Evolutionary conservation across 2,797 vertebrate genomes (phyloP).

Genomic region (Lagocephalus sceleratus): DNA sequence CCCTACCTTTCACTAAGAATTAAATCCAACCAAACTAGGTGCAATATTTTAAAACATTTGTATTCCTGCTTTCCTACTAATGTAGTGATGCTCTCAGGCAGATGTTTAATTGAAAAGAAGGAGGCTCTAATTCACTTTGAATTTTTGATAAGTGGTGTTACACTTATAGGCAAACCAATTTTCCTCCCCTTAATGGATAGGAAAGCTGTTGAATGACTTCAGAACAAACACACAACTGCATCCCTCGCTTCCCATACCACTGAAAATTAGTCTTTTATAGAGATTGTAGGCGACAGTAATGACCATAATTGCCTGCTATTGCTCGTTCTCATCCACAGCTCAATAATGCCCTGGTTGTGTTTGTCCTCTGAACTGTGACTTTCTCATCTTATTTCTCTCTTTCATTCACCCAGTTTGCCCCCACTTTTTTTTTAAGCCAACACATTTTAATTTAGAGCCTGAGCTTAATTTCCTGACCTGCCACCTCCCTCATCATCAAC

Average conservation of each 20-base stretch:
- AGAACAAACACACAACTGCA: constrained; percentile 44
- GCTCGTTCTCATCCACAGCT: constrained; percentile 52
- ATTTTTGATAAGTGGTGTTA: constrained; percentile 66
- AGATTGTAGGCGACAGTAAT: constrained; percentile 61
- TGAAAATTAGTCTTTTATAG: constrained; percentile 46
- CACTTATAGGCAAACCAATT: constrained; percentile 59
- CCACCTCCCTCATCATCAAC: not conserved
- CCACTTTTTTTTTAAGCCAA: constrained; percentile 2
- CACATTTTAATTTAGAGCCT: constrained; percentile 10
- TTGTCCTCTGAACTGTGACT: constrained; percentile 20
- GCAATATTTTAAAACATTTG: constrained; percentile 66
- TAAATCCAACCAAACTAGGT: constrained; percentile 63
- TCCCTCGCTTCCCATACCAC: constrained; percentile 31
- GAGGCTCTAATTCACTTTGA: constrained; percentile 62
- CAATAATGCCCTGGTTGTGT: constrained; percentile 46
- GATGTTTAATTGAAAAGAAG: constrained; percentile 68
- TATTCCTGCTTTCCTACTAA: constrained; percentile 54
- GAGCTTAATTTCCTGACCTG: not conserved
- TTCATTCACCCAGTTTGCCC: not conserved
- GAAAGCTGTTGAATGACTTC: constrained; percentile 45
- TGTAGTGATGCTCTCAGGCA: constrained; percentile 51
- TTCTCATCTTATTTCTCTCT: constrained; percentile 7
- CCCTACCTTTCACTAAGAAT: constrained; percentile 58
- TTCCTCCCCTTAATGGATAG: constrained; percentile 41
- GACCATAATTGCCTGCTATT: constrained; percentile 61